Evolutionary conservation across 1,140 invertebrate genomes (phyloP).

Genomic region (Hycleus cichorii): DNA sequence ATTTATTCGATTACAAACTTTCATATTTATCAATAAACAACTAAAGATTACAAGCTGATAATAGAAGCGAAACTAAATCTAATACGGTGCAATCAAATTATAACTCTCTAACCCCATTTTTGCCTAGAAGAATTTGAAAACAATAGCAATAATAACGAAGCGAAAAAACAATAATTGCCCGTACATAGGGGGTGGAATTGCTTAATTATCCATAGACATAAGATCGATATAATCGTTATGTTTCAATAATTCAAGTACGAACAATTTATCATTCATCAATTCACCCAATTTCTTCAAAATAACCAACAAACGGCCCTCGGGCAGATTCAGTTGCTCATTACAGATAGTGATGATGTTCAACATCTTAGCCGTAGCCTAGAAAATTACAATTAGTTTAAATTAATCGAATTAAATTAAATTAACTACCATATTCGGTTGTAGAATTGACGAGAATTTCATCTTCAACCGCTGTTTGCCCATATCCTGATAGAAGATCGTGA

Average conservation of each 20-base stretch:
- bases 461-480: constrained; percentile 60
- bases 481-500: constrained; percentile 74
- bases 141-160: too few relatives aligned
- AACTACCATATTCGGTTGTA: constrained; percentile 54
- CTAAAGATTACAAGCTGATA: too few relatives aligned
- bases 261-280: constrained; percentile 64
- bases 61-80: too few relatives aligned
- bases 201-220: constrained; percentile 66
- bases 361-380: constrained; percentile 53
- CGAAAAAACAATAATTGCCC: too few relatives aligned
- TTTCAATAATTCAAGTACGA: constrained; percentile 59
- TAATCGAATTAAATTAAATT: neutral
- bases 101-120: too few relatives aligned
- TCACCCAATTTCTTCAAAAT: constrained; percentile 56
- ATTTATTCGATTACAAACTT: too few relatives aligned
- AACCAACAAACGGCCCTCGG: constrained; percentile 52
- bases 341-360: constrained; percentile 57
- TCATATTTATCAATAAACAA: too few relatives aligned
- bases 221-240: constrained; percentile 67
- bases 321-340: constrained; percentile 62
- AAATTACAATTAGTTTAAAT: constrained; percentile 17
- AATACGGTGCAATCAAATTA: too few relatives aligned
- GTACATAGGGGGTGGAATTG: too few relatives aligned
- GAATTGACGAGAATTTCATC: constrained; percentile 60
- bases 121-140: too few relatives aligned